Evolutionary conservation across 2,797 vertebrate species (phyloP), one percentile per base, ranked within the genome.

Genomic region (Coreius guichenoti): DNA sequence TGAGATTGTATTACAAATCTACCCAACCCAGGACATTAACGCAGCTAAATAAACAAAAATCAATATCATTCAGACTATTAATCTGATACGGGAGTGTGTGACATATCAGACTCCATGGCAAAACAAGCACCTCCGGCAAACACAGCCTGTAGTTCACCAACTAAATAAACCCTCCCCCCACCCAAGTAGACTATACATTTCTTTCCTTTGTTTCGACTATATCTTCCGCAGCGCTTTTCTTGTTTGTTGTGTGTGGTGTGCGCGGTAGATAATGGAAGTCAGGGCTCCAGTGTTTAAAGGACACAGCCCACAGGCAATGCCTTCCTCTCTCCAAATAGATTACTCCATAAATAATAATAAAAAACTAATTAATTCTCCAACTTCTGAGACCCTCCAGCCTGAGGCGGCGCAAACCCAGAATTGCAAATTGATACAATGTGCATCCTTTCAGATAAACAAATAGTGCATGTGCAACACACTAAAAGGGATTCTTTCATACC

Each of bases 321-420:
- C 91, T 91, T 90, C 89, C 90, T 92, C 73, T 56, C 86, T 82
- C 81, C 87, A 90, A 85, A 90, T 87, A 90, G 89, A 91, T 90
- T 90, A 93, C 94, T 96, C 95, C 95, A 94, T 90, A 96, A 96
- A 95, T 95, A 94, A 88, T 91, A 96, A 93, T 93, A 95, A 95
- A 90, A 96, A 96, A 94, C 95, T 95, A 96, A 97, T 97, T 97
- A 97, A 96, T 96, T 97, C 95, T 95, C 93, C 93, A 93, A 91
- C 94, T 96, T 95, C 95, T 96, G 95, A 97, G 96, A 88, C 94
- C 89, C 92, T 94, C 92, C 83, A 81, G 96, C 96, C 87, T 79
- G 90, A 95, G 96, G 96, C 93, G 93, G 85, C 92, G 93, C 92
- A 92, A 81, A 67, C 82, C 91, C 92, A 94, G 92, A 89, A 94